Base-by-base conservation (phyloP, 2,797 vertebrate genomes). In the Siniperca scherzeri region DNA sequence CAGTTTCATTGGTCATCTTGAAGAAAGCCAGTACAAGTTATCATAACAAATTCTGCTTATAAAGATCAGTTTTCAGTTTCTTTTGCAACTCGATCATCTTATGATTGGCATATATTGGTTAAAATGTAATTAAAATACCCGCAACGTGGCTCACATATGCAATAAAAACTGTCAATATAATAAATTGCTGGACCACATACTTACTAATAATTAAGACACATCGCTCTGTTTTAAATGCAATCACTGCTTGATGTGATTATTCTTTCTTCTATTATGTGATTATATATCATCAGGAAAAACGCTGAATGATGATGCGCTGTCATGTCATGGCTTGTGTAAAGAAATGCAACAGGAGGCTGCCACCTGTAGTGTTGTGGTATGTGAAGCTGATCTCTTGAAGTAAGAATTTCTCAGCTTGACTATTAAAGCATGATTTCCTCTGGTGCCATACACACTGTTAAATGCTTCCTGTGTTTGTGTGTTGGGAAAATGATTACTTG, bases 1-100 rank as follows among this genome's bases (percentile, higher is more conserved):
- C 6, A 4, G 22, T 60, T 68, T 65, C 7, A 11, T 14, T 65
- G 5, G 16, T 7, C 14, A 27, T 60, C 10, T 25, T 53, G 6
- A 38, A 50, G 14, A 21, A 30, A 61, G 4, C 25, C 36, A 19
- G 13, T n/a, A 4, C n/a, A 55, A 16, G 10, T 59, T 13, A 17
- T 69, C 33, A 19, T 16, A 12, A n/a, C 59, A n/a, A 70, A 60
- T 72, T 21, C 22, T 9, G 6, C 13, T 33, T 7, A 53, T 59
- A n/a, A 81, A 70, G 16, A 64, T 46, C 9, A 33, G 3, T 67
- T 59, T 65, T 69, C 22, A 21, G 2, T 60, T 52, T 65, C 16
- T 59, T 22, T 50, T 48, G 22, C 5, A 72, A 73, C 33, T 25
- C 3, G 0, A 22, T 55, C 21, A 11, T 70, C 16, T 59, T 16